These are phyloP conservation scores for Quadroppia sp. DNA, from an alignment of 2,888 invertebrate species.

Conservation along the genomic window DNA sequence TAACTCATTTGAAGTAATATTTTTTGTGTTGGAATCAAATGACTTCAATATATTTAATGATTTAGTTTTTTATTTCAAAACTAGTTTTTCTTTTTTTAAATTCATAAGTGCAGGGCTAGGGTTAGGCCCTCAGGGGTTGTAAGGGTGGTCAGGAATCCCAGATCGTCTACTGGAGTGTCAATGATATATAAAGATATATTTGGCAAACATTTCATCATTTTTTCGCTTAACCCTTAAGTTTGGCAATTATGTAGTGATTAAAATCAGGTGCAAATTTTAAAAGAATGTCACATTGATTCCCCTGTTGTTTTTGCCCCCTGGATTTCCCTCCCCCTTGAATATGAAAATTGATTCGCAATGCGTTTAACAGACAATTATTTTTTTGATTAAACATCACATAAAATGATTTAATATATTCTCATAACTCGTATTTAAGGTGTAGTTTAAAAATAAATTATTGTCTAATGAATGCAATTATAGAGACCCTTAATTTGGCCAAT, in stretches of 20 bases:
- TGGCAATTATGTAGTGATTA: too few species aligned
- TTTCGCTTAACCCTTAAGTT: too few species aligned
- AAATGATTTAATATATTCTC: neutral
- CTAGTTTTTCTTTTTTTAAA: neutral
- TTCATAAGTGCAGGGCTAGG: neutral
- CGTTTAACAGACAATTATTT: too few species aligned
- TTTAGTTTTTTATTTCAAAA: constrained; percentile 11
- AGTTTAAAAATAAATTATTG: constrained; percentile 19
- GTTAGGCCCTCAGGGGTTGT: too few species aligned
- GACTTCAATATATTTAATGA: constrained; percentile 10
- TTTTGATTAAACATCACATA: neutral
- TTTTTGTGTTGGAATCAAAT: neutral
- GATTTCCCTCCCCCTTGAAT: too few species aligned
- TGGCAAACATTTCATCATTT: too few species aligned
- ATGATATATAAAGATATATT: too few species aligned
- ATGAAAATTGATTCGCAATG: constrained; percentile 19
- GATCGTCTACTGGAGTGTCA: too few species aligned
- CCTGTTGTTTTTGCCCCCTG: too few species aligned
- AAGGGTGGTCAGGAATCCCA: too few species aligned
- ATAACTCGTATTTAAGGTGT: neutral
- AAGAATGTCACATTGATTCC: too few species aligned
- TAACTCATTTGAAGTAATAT: neutral
- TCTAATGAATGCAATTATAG: neutral
- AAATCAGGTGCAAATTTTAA: too few species aligned
- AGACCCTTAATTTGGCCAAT: neutral